Evolutionary conservation across 2,888 invertebrate genomes (phyloP).

Genomic region (Empis stercorea): DNA sequence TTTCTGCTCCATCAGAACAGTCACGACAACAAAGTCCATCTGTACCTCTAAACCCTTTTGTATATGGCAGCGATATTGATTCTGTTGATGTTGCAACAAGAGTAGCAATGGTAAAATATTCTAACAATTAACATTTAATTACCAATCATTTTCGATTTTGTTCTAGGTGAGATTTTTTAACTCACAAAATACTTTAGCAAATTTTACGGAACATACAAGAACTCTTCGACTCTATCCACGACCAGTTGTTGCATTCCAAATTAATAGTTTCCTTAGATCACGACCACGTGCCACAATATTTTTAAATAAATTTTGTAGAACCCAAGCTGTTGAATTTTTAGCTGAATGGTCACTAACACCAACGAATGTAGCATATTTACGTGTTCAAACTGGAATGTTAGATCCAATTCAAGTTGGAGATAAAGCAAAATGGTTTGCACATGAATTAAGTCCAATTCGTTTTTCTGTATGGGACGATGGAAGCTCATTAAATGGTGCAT

Average conservation of each 20-base stretch:
- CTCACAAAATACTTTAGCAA: conserved; percentile 90
- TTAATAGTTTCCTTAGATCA: conserved; percentile 90
- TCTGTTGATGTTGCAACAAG: conserved; percentile 96
- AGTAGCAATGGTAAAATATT: conserved; percentile 73
- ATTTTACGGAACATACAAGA: conserved; percentile 95
- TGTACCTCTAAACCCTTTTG: conserved; percentile 64
- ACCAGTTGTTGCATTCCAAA: conserved; percentile 98
- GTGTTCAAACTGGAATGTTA: conserved; percentile 92
- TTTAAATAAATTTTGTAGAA: conserved; percentile 81
- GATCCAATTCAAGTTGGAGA: conserved; percentile 94
- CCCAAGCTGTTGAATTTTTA: conserved; percentile 97
- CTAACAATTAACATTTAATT: too few relatives aligned
- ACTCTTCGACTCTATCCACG: conserved; percentile 92
- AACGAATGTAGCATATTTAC: conserved; percentile 91
- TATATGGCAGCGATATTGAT: conserved; percentile 89
- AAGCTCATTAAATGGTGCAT: conserved; percentile 64
- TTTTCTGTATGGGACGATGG: conserved; percentile 90
- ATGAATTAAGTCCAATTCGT: conserved; percentile 72
- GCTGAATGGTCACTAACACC: conserved; percentile 98
- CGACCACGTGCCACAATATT: conserved; percentile 81
- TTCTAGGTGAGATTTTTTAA: conserved; percentile 72
- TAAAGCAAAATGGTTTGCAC: conserved; percentile 94
- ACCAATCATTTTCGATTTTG: neutral
- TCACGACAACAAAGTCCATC: conserved; percentile 39
- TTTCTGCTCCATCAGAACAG: conserved; percentile 36